These are phyloP conservation scores for Ommatoiulus sabulosus DNA, from an alignment of 2,888 invertebrate genomes.

Conservation along the genomic window DNA sequence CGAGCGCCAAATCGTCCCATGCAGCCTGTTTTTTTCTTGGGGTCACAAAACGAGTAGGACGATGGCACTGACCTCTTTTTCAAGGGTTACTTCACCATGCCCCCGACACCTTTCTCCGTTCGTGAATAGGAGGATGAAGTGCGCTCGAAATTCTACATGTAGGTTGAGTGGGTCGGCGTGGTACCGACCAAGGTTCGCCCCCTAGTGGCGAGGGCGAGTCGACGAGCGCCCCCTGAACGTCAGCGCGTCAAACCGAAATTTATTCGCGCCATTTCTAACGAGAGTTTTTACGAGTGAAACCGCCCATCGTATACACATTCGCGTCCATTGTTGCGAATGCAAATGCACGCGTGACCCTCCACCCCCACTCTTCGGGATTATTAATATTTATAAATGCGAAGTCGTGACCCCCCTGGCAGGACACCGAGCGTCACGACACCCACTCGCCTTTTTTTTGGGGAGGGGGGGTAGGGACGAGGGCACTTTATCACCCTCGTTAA, in stretches of 20 bases:
- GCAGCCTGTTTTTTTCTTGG: background rate
- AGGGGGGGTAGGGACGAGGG: background rate
- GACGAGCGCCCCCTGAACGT: background rate
- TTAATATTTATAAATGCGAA: conserved; percentile 36
- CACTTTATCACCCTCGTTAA: conserved; percentile 36
- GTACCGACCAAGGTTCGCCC: conserved; percentile 28
- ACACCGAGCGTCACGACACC: conserved; percentile 3
- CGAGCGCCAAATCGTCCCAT: background rate
- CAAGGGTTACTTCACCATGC: conserved; percentile 27
- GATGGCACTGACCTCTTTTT: conserved; percentile 40
- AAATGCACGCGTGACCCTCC: conserved; percentile 35
- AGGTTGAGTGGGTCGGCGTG: background rate
- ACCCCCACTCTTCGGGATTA: background rate
- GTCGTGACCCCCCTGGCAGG: conserved; percentile 26
- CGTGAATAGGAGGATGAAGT: background rate
- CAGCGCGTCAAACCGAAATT: background rate
- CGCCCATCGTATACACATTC: background rate
- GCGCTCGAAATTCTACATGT: background rate
- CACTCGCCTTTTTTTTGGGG: background rate
- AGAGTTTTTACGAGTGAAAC: background rate
- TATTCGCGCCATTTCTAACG: background rate
- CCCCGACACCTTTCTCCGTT: conserved; percentile 15
- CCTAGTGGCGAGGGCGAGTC: background rate
- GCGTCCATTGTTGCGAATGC: conserved; percentile 8
- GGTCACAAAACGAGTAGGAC: conserved; percentile 17